Evolutionary conservation across 2,797 vertebrate genomes (phyloP).

Genomic region (Dendrocincla fuliginosa): DNA sequence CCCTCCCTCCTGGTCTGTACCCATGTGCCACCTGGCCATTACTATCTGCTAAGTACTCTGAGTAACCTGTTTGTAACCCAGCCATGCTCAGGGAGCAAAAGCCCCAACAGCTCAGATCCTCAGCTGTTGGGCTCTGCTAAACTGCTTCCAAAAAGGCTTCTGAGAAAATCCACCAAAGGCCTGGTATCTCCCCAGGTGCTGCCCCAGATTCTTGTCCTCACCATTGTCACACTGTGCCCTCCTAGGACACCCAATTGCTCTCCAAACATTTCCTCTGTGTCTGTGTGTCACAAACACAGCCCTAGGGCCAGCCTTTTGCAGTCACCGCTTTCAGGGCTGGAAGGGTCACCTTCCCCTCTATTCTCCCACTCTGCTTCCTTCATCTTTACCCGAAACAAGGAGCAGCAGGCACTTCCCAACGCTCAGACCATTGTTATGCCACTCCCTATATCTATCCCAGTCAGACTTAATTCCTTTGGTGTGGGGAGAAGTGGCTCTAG

Average conservation of each 20-base stretch:
- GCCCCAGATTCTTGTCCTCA: background rate
- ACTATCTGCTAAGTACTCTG: background rate
- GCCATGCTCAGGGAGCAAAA: background rate
- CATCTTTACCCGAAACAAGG: background rate
- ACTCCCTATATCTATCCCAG: background rate
- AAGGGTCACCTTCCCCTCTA: background rate
- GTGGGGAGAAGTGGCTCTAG: background rate
- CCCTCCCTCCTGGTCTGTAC: background rate
- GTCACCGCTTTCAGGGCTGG: background rate
- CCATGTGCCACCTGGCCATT: background rate
- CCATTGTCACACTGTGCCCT: background rate
- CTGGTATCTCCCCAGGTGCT: background rate
- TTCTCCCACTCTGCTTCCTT: background rate
- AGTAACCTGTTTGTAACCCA: background rate
- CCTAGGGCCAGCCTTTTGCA: conserved; percentile 12
- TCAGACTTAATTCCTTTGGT: rapidly evolving
- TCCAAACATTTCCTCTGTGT: background rate
- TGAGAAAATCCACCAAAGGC: background rate
- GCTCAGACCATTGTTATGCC: background rate
- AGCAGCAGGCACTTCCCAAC: background rate
- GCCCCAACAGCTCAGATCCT: background rate
- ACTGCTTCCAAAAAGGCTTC: background rate
- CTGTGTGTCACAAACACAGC: conserved; percentile 7
- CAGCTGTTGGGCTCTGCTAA: background rate
- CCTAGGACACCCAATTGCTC: background rate